phyloP scores from a whole-genome alignment of 2,113 vertebrate species.

The Rhineura floridana region DNA sequence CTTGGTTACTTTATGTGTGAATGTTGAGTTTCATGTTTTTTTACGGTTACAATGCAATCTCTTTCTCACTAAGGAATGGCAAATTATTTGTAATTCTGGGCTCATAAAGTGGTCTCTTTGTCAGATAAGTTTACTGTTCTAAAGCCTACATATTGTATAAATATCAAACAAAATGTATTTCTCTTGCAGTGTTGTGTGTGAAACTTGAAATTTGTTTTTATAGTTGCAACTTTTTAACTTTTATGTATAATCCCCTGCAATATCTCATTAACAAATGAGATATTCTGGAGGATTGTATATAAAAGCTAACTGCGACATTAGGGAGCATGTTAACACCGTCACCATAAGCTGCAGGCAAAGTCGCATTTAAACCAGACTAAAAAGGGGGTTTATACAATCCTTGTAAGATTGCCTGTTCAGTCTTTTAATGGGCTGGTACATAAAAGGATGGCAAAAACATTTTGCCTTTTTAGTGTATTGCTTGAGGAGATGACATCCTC shows the following conservation, averaged over 20 bases:
- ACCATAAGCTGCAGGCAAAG: neutral
- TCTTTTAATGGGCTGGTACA: neutral
- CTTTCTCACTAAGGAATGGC: conserved; percentile 44
- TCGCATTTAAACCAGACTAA: neutral
- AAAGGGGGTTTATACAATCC: neutral
- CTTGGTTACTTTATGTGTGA: conserved; percentile 55
- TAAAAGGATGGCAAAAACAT: neutral
- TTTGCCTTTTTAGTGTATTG: neutral
- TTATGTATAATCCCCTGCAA: too few relatives aligned
- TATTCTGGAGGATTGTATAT: neutral
- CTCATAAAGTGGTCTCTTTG: conserved; percentile 50
- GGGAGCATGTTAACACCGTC: neutral
- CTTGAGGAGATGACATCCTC: neutral
- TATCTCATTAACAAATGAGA: too few relatives aligned
- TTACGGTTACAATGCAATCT: neutral
- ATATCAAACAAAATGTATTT: conserved; percentile 50
- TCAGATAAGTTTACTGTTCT: conserved; percentile 15
- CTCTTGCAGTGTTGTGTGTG: conserved; percentile 52
- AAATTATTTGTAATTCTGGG: conserved; percentile 38
- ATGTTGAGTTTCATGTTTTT: conserved; percentile 47
- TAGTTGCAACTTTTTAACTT: neutral
- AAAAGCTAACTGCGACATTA: neutral
- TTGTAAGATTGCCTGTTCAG: neutral
- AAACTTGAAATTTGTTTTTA: conserved; percentile 76
- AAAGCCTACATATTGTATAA: conserved; percentile 48